phyloP scores from a whole-genome alignment of 2,888 invertebrate genomes.

The Meloe dianella region DNA sequence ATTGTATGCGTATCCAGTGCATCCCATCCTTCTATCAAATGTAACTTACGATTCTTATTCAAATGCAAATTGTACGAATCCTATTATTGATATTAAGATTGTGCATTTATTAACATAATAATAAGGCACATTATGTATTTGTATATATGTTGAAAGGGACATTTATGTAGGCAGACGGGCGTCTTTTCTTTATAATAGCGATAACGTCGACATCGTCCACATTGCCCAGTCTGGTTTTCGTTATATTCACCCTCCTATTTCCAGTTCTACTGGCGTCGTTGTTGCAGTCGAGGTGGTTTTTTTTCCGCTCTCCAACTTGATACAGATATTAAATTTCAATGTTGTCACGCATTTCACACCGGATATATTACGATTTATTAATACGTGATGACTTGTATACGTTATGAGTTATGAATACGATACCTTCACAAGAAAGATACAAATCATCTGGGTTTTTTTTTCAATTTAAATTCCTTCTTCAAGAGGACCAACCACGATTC shows the following conservation, averaged over 20 bases:
- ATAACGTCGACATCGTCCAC: constrained; percentile 1
- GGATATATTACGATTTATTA: background rate
- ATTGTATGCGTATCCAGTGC: background rate
- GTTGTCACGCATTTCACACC: background rate
- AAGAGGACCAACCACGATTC: too few relatives aligned
- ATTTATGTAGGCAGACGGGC: background rate
- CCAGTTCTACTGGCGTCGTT: background rate
- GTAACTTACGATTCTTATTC: constrained; percentile 47
- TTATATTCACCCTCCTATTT: background rate
- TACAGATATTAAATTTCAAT: background rate
- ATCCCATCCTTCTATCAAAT: constrained; percentile 25
- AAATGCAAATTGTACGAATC: constrained; percentile 50
- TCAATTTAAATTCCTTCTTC: too few relatives aligned
- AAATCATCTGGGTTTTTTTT: too few relatives aligned
- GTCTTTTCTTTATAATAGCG: background rate
- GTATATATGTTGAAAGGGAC: constrained; percentile 20
- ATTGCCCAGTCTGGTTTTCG: constrained; percentile 1
- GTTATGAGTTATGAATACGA: too few relatives aligned
- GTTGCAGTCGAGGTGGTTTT: background rate
- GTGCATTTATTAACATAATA: constrained; percentile 53
- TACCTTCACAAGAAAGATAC: too few relatives aligned
- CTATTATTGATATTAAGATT: constrained; percentile 54
- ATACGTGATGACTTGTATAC: too few relatives aligned
- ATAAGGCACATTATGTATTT: constrained; percentile 37
- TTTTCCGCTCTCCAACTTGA: background rate